These are phyloP conservation scores for Caprella mutica DNA, from an alignment of 2,888 invertebrate genomes.

Conservation along the genomic window DNA sequence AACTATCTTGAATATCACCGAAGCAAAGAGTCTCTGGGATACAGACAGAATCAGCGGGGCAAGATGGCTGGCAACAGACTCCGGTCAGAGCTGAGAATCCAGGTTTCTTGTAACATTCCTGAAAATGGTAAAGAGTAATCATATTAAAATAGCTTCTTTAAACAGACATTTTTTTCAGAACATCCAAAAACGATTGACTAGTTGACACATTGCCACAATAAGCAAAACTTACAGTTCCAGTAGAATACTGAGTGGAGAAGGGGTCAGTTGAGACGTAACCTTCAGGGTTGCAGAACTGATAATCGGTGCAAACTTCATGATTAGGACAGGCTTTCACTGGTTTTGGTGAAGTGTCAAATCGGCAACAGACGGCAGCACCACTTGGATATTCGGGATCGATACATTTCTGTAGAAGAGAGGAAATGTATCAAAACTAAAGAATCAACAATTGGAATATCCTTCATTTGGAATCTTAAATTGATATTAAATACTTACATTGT, in stretches of 20 bases:
- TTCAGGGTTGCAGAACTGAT: not conserved
- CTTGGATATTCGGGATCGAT: constrained; percentile 12
- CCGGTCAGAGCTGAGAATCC: constrained; percentile 5
- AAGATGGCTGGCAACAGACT: constrained; percentile 19
- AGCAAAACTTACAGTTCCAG: not conserved
- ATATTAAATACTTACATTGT: not conserved
- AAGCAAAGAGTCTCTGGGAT: constrained; percentile 18
- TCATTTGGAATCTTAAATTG: not conserved
- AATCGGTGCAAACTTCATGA: constrained; percentile 1
- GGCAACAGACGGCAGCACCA: constrained; percentile 15
- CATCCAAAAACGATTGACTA: no score
- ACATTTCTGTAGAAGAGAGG: constrained; percentile 3
- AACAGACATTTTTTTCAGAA: no score
- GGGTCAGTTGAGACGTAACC: constrained; percentile 2
- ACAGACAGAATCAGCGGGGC: constrained; percentile 25
- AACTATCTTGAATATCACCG: constrained; percentile 11
- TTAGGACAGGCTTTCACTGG: not conserved
- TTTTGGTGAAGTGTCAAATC: not conserved
- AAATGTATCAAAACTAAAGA: not conserved
- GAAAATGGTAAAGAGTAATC: not conserved
- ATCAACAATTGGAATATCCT: not conserved
- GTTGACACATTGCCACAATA: no score
- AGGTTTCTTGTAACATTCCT: constrained; percentile 13
- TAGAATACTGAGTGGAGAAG: not conserved
- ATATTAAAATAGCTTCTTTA: not conserved